Conservation (phyloP, 30 jellyfish, hydroid and myxozoan species). For the Pseudorhiza aurosa region DNA sequence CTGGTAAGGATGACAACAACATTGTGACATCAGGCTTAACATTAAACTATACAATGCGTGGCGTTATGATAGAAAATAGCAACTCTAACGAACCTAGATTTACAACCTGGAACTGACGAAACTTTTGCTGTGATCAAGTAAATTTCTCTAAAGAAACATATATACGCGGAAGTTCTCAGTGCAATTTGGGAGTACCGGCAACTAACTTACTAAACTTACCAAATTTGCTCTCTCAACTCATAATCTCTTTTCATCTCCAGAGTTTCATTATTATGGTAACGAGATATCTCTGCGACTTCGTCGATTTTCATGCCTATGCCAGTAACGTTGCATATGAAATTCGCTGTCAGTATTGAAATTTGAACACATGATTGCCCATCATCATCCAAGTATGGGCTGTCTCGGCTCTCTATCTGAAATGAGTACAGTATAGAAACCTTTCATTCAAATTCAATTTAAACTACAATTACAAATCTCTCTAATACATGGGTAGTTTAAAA, state of each 20-base stretch:
- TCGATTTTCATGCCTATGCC: conserved; percentile 54
- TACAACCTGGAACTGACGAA: too few species aligned
- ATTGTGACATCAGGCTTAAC: not conserved
- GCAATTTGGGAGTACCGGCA: too few species aligned
- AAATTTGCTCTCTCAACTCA: conserved; percentile 61
- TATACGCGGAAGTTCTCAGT: too few species aligned
- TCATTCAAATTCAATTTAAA: too few species aligned
- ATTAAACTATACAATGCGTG: too few species aligned
- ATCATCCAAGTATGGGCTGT: conserved; percentile 66
- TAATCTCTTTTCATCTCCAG: conserved; percentile 8
- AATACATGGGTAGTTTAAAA: too few species aligned
- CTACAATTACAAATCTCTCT: too few species aligned
- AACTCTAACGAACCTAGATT: too few species aligned
- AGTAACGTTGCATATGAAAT: conserved; percentile 22
- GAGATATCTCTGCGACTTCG: conserved; percentile 38
- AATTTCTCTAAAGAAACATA: too few species aligned
- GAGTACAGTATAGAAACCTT: not conserved
- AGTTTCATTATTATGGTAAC: conserved; percentile 25
- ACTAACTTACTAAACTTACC: too few species aligned
- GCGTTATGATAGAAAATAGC: too few species aligned
- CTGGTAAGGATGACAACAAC: not conserved
- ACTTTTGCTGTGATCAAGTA: too few species aligned
- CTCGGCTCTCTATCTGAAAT: conserved; percentile 22
- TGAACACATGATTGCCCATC: conserved; percentile 63
- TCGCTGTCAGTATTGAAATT: conserved; percentile 45